Evolutionary conservation across 1,140 invertebrate species (phyloP), one percentile per base, ranked within the genome.

Genomic region (Ceratitis capitata): DNA sequence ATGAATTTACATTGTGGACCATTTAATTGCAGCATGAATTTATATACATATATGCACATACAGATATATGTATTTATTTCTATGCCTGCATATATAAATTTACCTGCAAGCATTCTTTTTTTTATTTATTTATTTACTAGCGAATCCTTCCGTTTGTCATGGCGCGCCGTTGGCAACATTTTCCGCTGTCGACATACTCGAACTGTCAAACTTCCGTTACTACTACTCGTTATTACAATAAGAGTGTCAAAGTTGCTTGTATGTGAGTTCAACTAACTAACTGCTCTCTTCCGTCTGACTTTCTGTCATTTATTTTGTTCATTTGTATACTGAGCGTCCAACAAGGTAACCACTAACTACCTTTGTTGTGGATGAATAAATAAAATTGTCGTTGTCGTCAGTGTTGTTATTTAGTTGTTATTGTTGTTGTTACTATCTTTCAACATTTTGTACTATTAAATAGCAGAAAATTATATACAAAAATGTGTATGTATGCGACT

Each of bases 121-220:
- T 74, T 74, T 78, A 47, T 78, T 78, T 47, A 42, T 74, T 74
- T 78, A 47, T 78, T 78, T 47, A 42, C 69, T n/a, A 23, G 69
- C 6, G 69, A 45, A 45, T 78, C 69, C 69, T 78, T 78, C 39
- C 42, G 39, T 45, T 74, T 32, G 69, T 26, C 69, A n/a, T n/a
- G n/a, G n/a, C n/a, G n/a, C n/a, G n/a, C n/a, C n/a, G n/a, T 23
- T 26, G 26, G 69, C n/a, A 39, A n/a, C 69, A 78, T 47, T 78
- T 78, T 47, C 69, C 69, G 69, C 26, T 78, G 69, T 42, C 69
- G 69, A 78, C 69, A 69, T 35, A 78, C 69, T 78, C 69, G 69
- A 78, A 78, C 69, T 78, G 39, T 78, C 69, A 78, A 78, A 78
- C 69, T 78, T 78, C 69, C 69, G 39, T 78, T 78, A 78, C n/a